phyloP scores from a whole-genome alignment of 2,113 vertebrate genomes.

The Artemisiospiza belli region DNA sequence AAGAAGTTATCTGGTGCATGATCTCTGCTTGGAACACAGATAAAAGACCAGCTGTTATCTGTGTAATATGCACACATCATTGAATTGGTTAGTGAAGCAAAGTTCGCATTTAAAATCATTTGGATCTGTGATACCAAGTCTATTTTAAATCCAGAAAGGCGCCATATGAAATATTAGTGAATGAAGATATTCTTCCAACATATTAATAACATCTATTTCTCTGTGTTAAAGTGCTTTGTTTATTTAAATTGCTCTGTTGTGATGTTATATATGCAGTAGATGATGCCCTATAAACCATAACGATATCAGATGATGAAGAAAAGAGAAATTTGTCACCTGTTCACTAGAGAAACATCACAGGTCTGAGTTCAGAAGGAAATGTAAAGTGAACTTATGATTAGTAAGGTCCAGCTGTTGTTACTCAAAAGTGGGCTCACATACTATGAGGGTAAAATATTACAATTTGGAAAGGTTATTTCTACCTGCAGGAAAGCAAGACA shows the following conservation, averaged over 20 bases:
- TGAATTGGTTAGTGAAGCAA: neutral
- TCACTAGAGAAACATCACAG: neutral
- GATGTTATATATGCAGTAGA: neutral
- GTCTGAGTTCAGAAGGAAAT: neutral
- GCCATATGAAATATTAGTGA: neutral
- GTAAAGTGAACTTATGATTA: neutral
- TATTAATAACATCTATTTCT: neutral
- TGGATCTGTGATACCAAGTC: neutral
- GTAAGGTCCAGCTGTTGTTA: slow-evolving; percentile 6
- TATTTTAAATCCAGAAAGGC: neutral
- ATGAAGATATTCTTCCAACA: neutral
- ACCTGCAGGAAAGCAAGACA: neutral
- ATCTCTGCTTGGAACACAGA: neutral
- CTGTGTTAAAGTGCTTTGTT: neutral
- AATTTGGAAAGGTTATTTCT: slow-evolving; percentile 20
- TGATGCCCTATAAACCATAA: neutral
- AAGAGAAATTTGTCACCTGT: neutral
- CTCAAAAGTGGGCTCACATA: neutral
- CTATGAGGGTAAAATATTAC: neutral
- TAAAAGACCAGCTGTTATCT: neutral
- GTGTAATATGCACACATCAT: neutral
- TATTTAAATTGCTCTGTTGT: neutral
- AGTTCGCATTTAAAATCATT: neutral
- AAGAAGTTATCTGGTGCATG: neutral
- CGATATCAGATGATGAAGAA: neutral